These are phyloP conservation scores for Anarrhichthys ocellatus DNA, from an alignment of 2,113 vertebrate species.

Conservation along the genomic window DNA sequence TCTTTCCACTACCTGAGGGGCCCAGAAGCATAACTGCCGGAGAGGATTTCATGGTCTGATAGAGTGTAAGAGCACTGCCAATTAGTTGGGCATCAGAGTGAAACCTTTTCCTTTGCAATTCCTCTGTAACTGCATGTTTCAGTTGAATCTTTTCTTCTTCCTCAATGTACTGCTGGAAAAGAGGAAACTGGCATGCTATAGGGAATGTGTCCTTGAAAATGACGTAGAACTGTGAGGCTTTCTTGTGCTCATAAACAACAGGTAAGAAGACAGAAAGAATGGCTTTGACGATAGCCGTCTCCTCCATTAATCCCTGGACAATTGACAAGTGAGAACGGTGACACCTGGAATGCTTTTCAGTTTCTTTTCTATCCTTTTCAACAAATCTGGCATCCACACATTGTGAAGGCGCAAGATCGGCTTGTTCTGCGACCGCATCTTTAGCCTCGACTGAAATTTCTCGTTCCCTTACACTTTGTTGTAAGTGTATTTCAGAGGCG, in stretches of 20 bases:
- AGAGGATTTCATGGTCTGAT: slow-evolving; percentile 78
- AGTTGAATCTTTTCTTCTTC: slow-evolving; percentile 60
- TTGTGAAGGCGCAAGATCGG: neutral
- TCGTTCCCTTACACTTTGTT: slow-evolving; percentile 24
- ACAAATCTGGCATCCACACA: neutral
- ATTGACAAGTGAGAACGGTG: slow-evolving; percentile 29
- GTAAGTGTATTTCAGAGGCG: slow-evolving; percentile 66
- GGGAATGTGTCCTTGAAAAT: slow-evolving; percentile 85
- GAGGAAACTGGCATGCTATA: slow-evolving; percentile 49
- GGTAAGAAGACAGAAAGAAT: slow-evolving; percentile 74
- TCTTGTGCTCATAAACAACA: slow-evolving; percentile 52
- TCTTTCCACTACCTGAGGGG: slow-evolving; percentile 88
- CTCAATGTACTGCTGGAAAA: slow-evolving; percentile 54
- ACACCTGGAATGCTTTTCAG: slow-evolving; percentile 3
- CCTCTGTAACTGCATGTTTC: slow-evolving; percentile 71
- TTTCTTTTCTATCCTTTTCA: slow-evolving; percentile 26
- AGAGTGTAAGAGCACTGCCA: slow-evolving; percentile 77
- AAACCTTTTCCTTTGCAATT: slow-evolving; percentile 76
- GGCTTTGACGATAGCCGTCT: slow-evolving; percentile 82
- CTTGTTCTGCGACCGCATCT: neutral
- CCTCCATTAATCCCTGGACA: slow-evolving; percentile 73
- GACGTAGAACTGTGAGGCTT: slow-evolving; percentile 64
- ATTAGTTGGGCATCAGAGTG: slow-evolving; percentile 68
- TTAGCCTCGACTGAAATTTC: slow-evolving; percentile 24
- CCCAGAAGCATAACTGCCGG: slow-evolving; percentile 85